Base-by-base conservation (phyloP, 1,140 invertebrate species). In the Campoletis sonorensis region DNA sequence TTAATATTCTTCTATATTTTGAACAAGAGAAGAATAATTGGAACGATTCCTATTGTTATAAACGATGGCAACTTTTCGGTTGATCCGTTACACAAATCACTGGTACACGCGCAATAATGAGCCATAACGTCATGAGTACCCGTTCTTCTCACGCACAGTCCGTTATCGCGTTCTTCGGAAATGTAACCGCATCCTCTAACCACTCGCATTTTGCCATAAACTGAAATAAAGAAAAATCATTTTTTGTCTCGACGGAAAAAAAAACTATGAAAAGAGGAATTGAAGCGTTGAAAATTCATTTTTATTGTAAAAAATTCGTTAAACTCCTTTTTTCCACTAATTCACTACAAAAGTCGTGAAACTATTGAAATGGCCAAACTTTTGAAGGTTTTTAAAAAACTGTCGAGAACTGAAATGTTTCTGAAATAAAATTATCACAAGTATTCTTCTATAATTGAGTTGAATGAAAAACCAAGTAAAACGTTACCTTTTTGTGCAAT, bases 101-200 rank as follows among this genome's bases (percentile, higher is more conserved):
- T 93, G 81, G 94, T 94, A 87, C 96, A 97, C 30, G 95, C 93
- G 89, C 96, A 97, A 86, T 97, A 97, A 4, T 91, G 91, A 61
- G 95, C 94, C 68, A 94, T 93, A 0, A 97, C 94, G 79, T 97
- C 95, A 79, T 96, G 95, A 7, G 95, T 96, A 13, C 96, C 96
- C 0, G 93, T 93, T 82, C 95, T 93, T 83, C 90, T 92, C 49
- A 94, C 85, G 86, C 96, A 97, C 18, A 91, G 87, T 51, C 93
- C 93, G 71, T 94, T 92, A 79, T 95, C 94, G 40, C 88, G 90
- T 0, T 93, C 92, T 80, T 96, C 95, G 26, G 91, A 90, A 23
- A 97, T 89, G 88, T 95, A 97, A 7, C 96, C 96, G 84, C 96
- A 97, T 51, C 94, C 93, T 70, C 96, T 93, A 0, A 97, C 95